Evolutionary conservation across 2,888 invertebrate species (phyloP), one percentile per base, ranked within the genome.

Genomic region (Lathronympha strigana): DNA sequence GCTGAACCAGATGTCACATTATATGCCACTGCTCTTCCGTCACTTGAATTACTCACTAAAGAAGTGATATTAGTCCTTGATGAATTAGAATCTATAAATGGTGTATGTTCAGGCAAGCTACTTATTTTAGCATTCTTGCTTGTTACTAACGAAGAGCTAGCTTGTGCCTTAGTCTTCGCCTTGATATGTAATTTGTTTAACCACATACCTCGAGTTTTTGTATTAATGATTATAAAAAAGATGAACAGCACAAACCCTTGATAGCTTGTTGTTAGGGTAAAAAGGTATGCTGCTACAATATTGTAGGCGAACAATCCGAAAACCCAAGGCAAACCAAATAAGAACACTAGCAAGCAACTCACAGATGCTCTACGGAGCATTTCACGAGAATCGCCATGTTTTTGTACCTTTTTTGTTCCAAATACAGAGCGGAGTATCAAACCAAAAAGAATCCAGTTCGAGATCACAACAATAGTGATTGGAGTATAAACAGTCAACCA

Each of bases 231-330:
- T 1, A 92, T 83, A 70, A 91, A 92, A 73, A 92, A 92, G 28
- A 90, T 50, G 71, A 91, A 92, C 49, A 92, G 72, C 2, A 92
- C 83, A 60, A 90, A 88, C 0, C 92, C 92, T 73, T 93, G 91
- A n/a, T 88, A 70, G n/a, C 89, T 87, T 0, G 86, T 88, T 1
- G 87, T 86, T 11, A 87, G 68, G 63, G 86, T 86, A 73, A 92
- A 92, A 31, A 92, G 70, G 73, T 90, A 92, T 55, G 83, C 85
- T 0, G 86, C 82, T 9, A 89, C 68, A 8, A 92, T 73, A 36
- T 73, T 68, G 43, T 66, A 61, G 5, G 78, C 72, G n/a, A 78
- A 74, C 15, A 81, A 53, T 1, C 88, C 91, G 69, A 92, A 89
- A 15, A 88, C 60, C 91, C 92, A 92, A 5, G 92, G 90, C 33